Evolutionary conservation across 2,888 invertebrate species (phyloP).

Genomic region (Actias luna): DNA sequence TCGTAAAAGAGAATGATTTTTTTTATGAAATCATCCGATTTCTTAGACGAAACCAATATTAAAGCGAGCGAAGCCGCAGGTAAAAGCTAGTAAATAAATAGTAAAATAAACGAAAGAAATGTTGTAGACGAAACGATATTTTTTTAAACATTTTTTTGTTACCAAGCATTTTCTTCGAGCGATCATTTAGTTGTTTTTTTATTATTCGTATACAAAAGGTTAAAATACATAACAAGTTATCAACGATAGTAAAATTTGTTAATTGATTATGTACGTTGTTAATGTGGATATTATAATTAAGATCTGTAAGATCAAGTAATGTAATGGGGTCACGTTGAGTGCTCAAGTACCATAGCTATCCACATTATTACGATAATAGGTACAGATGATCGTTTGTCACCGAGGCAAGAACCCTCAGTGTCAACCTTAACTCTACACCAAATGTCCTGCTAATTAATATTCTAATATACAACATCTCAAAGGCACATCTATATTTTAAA

Average conservation of each 20-base stretch:
- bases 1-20: no score
- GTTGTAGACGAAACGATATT: no score
- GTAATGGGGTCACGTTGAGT: not conserved
- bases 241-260: not conserved
- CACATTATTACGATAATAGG: not conserved
- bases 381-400: not conserved
- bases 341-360: not conserved
- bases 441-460: slow-evolving; percentile 2
- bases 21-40: no score
- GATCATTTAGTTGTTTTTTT: no score
- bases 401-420: not conserved
- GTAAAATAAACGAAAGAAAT: no score
- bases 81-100: no score
- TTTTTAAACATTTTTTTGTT: no score
- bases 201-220: no score
- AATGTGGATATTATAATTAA: not conserved
- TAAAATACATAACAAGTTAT: no score
- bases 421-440: not conserved
- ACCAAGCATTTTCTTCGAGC: no score
- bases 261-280: not conserved
- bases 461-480: not conserved
- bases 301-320: not conserved
- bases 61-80: no score
- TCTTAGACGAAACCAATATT: no score
- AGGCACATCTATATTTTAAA: not conserved